Percentiles rank a stretch among this genome's conserved stretches.
phyloP scores from a whole-genome alignment of 2,113 vertebrate species.

The Salvelinus fontinalis region DNA sequence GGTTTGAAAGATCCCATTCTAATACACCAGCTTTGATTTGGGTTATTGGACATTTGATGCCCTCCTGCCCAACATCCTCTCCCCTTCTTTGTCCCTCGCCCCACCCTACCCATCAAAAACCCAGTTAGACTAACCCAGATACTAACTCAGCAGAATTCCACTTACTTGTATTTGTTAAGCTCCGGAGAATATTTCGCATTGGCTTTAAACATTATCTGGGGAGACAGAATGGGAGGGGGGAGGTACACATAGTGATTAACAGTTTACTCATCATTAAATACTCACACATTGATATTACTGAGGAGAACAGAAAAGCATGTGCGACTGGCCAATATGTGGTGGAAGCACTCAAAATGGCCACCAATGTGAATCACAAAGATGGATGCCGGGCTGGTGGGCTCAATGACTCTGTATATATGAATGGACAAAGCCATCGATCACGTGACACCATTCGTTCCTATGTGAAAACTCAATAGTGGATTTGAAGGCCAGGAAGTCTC shows the following conservation, averaged over 20 bases:
- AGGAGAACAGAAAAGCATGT: background rate
- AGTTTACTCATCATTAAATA: background rate
- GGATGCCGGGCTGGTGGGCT: background rate
- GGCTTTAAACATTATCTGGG: constrained; percentile 93
- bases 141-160: background rate
- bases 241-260: background rate
- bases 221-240: constrained; percentile 12
- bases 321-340: background rate
- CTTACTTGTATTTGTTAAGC: constrained; percentile 96
- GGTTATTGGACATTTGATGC: background rate
- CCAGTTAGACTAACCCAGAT: background rate
- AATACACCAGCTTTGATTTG: background rate
- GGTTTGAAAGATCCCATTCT: background rate
- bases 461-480: too few relatives aligned
- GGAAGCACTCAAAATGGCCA: too few relatives aligned
- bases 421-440: too few relatives aligned
- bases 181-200: constrained; percentile 93
- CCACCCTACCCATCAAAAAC: background rate
- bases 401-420: too few relatives aligned
- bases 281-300: background rate
- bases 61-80: background rate
- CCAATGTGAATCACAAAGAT: too few relatives aligned
- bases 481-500: too few relatives aligned
- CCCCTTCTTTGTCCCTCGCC: background rate
- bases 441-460: too few relatives aligned